Percentiles rank a stretch among this genome's conserved stretches.
Conservation (phyloP, 2,888 invertebrate species). For the Yponomeuta evonymella region DNA sequence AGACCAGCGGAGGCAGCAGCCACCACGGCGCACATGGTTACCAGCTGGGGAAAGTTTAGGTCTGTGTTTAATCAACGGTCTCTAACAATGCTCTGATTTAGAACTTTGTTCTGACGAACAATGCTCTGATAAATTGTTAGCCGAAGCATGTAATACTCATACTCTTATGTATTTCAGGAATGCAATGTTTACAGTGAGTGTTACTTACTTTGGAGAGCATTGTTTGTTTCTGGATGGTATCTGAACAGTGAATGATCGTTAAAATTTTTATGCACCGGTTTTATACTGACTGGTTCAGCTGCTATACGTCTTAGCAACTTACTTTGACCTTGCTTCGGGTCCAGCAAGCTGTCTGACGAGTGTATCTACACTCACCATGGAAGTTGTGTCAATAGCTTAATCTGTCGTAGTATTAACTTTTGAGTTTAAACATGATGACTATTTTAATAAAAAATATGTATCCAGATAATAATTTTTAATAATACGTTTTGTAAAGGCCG, state of each 20-base stretch:
- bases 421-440: too few species aligned
- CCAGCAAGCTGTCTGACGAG: slow-evolving; percentile 17
- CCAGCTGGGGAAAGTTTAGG: slow-evolving; percentile 11
- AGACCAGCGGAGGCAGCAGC: slow-evolving; percentile 20
- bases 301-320: slow-evolving; percentile 24
- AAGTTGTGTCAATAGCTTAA: background rate
- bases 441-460: too few species aligned
- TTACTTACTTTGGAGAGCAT: slow-evolving; percentile 48
- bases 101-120: too few species aligned
- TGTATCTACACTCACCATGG: background rate
- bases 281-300: slow-evolving; percentile 36
- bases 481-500: too few species aligned
- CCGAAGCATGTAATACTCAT: too few species aligned
- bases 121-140: too few species aligned
- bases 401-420: too few species aligned
- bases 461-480: too few species aligned
- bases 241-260: slow-evolving; percentile 37
- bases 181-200: background rate
- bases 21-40: slow-evolving; percentile 18
- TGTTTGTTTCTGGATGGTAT: slow-evolving; percentile 24
- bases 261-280: slow-evolving; percentile 28
- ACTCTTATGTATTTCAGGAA: too few species aligned
- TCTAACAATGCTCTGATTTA: too few species aligned
- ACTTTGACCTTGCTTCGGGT: slow-evolving; percentile 28
- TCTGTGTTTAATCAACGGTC: background rate